Evolutionary conservation across 2,888 invertebrate genomes (phyloP), one percentile per base, ranked within the genome.

Genomic region (Saturnia pavonia): DNA sequence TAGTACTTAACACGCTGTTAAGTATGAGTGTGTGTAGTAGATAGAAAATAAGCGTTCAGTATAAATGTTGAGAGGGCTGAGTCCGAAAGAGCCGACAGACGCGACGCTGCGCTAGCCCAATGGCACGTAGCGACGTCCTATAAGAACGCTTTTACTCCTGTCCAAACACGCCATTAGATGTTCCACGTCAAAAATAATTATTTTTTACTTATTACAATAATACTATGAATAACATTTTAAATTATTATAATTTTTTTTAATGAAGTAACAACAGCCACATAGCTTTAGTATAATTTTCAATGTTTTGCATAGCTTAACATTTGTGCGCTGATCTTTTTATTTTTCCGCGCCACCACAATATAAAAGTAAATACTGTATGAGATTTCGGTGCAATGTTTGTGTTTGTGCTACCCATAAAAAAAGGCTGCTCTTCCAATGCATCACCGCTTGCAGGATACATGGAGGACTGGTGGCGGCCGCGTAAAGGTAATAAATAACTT

Each of bases 381-480:
- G 91, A 91, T 83, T 89, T 84, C 86, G 92, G 91, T 92, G 91
- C 89, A 88, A 90, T 91, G 90, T 93, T 91, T 94, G 92, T 94
- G 93, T 94, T 94, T 92, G 94, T 94, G 94, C 94, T 94, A 92
- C 93, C 57, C 94, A 91, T 93, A 94, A 92, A 91, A 84, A 88
- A 94, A 94, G 94, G 94, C 94, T 91, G 93, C 91, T 95, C 95
- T 95, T 95, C 95, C 95, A 95, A 95, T 96, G 97, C 97, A 96
- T 97, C 97, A 95, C 96, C 96, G 95, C 97, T 97, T 97, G 97
- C 97, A 98, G 98, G 98, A 96, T 98, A 98, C 96, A 97, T 97
- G 97, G 98, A 98, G 97, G 98, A 98, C 96, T 98, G 98, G 98
- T 98, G 98, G 97, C 97, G 98, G 95, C 98, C 98, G 92, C 96